A percentile compares a stretch with the other conserved stretches of the same genome.
phyloP scores from a whole-genome alignment of 1,140 invertebrate genomes.

The Potamilus streckersoni region DNA sequence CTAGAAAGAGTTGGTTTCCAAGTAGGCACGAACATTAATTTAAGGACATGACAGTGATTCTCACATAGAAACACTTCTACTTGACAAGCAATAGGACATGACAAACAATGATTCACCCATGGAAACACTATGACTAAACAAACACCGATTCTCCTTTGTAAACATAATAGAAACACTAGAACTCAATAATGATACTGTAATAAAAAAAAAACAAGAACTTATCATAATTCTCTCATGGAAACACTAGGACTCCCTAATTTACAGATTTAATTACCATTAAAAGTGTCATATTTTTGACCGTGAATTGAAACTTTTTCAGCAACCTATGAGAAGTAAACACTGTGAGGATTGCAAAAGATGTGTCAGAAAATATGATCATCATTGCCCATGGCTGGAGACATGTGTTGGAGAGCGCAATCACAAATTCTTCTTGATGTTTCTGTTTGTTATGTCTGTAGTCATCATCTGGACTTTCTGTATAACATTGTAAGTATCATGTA shows the following conservation, averaged over 20 bases:
- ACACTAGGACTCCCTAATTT: no score
- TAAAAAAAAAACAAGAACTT: neutral
- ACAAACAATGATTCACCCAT: no score
- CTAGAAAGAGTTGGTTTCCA: no score
- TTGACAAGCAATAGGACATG: no score
- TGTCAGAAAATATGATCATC: slow-evolving; percentile 67
- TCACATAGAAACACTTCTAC: no score
- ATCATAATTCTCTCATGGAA: neutral
- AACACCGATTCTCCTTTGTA: no score
- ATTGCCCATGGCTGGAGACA: slow-evolving; percentile 68
- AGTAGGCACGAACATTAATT: no score
- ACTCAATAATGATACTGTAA: neutral
- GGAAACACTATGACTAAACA: no score
- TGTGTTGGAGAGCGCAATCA: slow-evolving; percentile 68
- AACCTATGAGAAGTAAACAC: slow-evolving; percentile 66
- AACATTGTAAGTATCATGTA: slow-evolving; percentile 55
- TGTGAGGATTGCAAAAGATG: slow-evolving; percentile 67
- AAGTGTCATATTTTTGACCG: neutral
- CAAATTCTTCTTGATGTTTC: slow-evolving; percentile 65
- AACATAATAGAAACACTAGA: neutral
- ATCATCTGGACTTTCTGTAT: slow-evolving; percentile 60
- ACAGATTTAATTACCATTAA: no score
- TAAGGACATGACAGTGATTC: no score
- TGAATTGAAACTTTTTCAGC: slow-evolving; percentile 43
- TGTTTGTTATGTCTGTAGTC: slow-evolving; percentile 51